Conservation (phyloP, 2,113 vertebrate genomes). For the Poeciliopsis prolifica region DNA sequence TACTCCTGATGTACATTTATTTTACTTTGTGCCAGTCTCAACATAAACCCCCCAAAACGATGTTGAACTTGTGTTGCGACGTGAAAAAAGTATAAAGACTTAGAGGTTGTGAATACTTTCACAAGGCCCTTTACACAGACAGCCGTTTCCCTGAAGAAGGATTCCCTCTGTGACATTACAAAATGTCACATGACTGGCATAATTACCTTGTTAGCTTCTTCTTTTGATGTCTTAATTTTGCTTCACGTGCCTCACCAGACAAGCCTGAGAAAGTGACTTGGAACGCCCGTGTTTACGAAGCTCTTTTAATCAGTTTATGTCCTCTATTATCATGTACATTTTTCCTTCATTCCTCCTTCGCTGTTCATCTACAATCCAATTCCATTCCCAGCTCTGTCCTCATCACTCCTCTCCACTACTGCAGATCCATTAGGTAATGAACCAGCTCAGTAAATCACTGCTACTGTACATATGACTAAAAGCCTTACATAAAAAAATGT, state of each 20-base stretch:
- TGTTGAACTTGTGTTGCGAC: not conserved
- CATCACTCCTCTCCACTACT: slow-evolving; percentile 21
- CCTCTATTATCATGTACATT: not conserved
- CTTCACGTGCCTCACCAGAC: not conserved
- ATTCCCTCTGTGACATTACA: slow-evolving; percentile 12
- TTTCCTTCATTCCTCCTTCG: slow-evolving; percentile 1
- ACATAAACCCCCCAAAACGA: not conserved
- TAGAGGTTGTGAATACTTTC: not conserved
- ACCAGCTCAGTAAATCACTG: slow-evolving; percentile 61
- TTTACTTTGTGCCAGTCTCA: not conserved
- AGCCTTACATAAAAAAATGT: slow-evolving; percentile 33
- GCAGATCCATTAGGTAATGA: slow-evolving; percentile 75
- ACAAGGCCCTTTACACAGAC: slow-evolving; percentile 8
- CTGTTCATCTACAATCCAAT: not conserved
- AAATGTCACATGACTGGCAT: slow-evolving; percentile 16
- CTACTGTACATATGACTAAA: slow-evolving; percentile 46
- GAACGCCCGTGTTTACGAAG: not conserved
- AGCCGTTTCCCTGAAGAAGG: slow-evolving; percentile 15
- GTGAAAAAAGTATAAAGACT: not conserved
- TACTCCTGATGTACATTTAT: too few species aligned
- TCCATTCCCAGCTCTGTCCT: slow-evolving; percentile 10
- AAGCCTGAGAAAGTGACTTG: not conserved
- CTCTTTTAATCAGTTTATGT: not conserved
- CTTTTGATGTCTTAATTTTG: not conserved
- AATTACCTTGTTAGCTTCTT: slow-evolving; percentile 2